Evolutionary conservation across 2,797 vertebrate genomes (phyloP).

Genomic region (Lacerta viridis): DNA sequence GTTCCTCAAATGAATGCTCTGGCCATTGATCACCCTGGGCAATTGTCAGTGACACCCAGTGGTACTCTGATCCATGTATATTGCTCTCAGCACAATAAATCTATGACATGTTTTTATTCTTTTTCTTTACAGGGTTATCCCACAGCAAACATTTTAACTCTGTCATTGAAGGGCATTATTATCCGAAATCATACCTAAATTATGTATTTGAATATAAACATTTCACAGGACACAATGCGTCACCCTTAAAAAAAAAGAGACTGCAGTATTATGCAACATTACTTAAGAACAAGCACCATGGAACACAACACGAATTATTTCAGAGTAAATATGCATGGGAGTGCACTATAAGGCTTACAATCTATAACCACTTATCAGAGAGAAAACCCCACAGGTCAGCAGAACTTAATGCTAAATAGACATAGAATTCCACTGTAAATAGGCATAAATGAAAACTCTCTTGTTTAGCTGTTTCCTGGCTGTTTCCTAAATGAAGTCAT

Average conservation of each 20-base stretch:
- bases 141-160: constrained; percentile 7
- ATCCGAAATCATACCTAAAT: background rate
- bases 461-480: no score
- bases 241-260: no score
- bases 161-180: background rate
- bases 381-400: background rate
- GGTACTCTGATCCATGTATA: no score
- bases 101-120: background rate
- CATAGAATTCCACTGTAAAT: background rate
- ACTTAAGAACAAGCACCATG: background rate
- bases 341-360: no score
- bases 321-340: background rate
- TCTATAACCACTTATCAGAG: background rate
- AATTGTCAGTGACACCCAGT: background rate
- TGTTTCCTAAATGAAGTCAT: no score
- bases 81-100: background rate
- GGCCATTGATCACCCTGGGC: background rate
- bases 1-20: background rate
- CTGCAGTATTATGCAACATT: background rate
- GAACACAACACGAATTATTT: background rate
- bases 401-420: background rate
- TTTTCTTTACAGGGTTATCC: background rate
- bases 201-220: background rate
- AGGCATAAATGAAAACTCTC: no score
- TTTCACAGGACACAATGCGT: background rate